A percentile compares a stretch with the other conserved stretches of the same genome.
phyloP scores from a whole-genome alignment of 2,888 invertebrate species.

The Germaria angustata region DNA sequence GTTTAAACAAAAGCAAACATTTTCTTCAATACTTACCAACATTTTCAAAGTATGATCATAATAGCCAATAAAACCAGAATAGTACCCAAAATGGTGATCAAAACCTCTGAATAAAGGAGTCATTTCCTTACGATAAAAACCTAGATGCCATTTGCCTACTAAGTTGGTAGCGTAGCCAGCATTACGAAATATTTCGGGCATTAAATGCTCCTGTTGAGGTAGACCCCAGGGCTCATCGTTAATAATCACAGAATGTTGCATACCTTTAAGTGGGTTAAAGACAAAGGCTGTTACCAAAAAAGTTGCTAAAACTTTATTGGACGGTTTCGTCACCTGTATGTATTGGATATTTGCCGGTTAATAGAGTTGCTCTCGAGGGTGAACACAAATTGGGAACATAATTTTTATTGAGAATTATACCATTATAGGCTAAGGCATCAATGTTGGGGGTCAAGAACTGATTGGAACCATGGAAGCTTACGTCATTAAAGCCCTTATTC shows the following conservation, averaged over 20 bases:
- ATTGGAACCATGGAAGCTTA: conserved; percentile 93
- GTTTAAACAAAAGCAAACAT: too few species aligned
- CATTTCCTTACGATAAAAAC: conserved; percentile 84
- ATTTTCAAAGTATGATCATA: conserved; percentile 84
- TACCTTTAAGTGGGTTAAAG: conserved; percentile 80
- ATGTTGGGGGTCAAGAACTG: conserved; percentile 95
- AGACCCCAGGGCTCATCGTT: conserved; percentile 87
- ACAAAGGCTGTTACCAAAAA: not conserved
- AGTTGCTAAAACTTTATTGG: not conserved
- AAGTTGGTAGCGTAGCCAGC: conserved; percentile 90
- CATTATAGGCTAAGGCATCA: conserved; percentile 91
- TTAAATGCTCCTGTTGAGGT: conserved; percentile 84
- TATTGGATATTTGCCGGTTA: conserved; percentile 94
- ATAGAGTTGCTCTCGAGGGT: conserved; percentile 89
- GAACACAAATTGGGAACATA: conserved; percentile 94
- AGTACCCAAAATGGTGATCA: conserved; percentile 91
- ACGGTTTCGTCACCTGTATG: conserved; percentile 82
- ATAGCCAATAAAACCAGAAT: conserved; percentile 91
- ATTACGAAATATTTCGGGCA: conserved; percentile 86
- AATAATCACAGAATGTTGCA: conserved; percentile 86
- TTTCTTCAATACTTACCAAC: conserved; percentile 75
- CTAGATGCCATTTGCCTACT: conserved; percentile 96
- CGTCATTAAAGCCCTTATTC: conserved; percentile 95
- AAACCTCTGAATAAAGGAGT: conserved; percentile 89
- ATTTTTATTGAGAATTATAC: conserved; percentile 89